phyloP scores from a whole-genome alignment of 2,888 invertebrate species.

The Rhogogaster chlorosoma region DNA sequence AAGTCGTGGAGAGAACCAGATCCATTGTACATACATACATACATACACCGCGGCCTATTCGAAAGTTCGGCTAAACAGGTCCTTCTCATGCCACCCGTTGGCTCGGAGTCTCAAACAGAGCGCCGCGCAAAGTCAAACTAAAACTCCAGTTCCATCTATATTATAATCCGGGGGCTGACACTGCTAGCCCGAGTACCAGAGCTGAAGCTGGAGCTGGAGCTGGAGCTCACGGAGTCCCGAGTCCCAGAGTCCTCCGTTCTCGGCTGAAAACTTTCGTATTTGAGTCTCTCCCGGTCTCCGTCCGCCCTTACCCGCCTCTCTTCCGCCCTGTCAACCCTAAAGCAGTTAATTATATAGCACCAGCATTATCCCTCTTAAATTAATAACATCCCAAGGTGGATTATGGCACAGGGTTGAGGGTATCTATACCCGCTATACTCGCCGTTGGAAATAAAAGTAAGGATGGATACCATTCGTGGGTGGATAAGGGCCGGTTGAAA shows the following conservation, averaged over 20 bases:
- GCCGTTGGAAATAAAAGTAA: not conserved
- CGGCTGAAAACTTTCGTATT: conserved; percentile 40
- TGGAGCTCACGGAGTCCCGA: not conserved
- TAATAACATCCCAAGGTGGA: conserved; percentile 56
- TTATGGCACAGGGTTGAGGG: conserved; percentile 11
- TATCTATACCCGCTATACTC: not conserved
- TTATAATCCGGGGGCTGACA: conserved; percentile 63
- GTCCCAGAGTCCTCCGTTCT: conserved; percentile 24
- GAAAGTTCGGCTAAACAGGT: conserved; percentile 45
- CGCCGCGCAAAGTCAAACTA: conserved; percentile 63
- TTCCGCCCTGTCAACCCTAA: conserved; percentile 47
- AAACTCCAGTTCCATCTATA: conserved; percentile 65
- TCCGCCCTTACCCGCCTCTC: not conserved
- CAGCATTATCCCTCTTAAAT: conserved; percentile 62
- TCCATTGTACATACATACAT: conserved; percentile 22
- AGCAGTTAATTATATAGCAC: conserved; percentile 63
- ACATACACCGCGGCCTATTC: conserved; percentile 21
- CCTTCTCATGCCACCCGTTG: conserved; percentile 41
- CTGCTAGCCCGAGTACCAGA: conserved; percentile 2
- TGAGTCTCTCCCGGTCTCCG: conserved; percentile 22
- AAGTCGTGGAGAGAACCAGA: not conserved
- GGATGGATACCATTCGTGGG: not conserved
- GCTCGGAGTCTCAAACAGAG: conserved; percentile 36
- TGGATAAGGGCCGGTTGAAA: not conserved
- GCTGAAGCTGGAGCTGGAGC: not conserved